These are phyloP conservation scores for Luperina nickerlii DNA, from an alignment of 2,888 invertebrate genomes.

Conservation along the genomic window DNA sequence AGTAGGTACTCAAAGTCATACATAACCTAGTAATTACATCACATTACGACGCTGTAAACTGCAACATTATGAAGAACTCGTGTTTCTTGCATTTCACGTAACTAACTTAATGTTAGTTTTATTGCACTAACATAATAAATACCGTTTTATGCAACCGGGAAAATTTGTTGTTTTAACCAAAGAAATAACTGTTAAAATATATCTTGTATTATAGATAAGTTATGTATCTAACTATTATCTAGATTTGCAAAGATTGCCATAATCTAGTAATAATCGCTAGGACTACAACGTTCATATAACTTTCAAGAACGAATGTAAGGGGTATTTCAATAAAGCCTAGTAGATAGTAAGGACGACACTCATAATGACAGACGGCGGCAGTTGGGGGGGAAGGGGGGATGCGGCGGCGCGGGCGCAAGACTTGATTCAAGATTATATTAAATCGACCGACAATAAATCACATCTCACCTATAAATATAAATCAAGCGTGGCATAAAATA, in stretches of 20 bases:
- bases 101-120: slow-evolving; percentile 31
- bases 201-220: slow-evolving; percentile 10
- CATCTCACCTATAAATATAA: slow-evolving; percentile 88
- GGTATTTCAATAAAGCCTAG: slow-evolving; percentile 54
- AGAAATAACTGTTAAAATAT: slow-evolving; percentile 6
- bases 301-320: slow-evolving; percentile 34
- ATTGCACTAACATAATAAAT: slow-evolving; percentile 35
- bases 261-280: slow-evolving; percentile 4
- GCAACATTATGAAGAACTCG: slow-evolving; percentile 26
- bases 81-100: slow-evolving; percentile 27
- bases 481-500: slow-evolving; percentile 88
- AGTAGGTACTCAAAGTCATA: slow-evolving; percentile 13
- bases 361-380: slow-evolving; percentile 60
- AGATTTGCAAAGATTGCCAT: slow-evolving; percentile 9
- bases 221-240: neutral
- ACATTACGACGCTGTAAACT: slow-evolving; percentile 23
- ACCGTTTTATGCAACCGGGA: slow-evolving; percentile 27
- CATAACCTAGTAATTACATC: slow-evolving; percentile 40
- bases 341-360: slow-evolving; percentile 57
- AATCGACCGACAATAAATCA: slow-evolving; percentile 86
- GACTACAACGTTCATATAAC: neutral
- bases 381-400: slow-evolving; percentile 50
- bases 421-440: slow-evolving; percentile 83
- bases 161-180: neutral
- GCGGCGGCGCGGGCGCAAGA: slow-evolving; percentile 62